phyloP scores from a whole-genome alignment of 1,140 invertebrate genomes.

The Conopomorpha cramerella region DNA sequence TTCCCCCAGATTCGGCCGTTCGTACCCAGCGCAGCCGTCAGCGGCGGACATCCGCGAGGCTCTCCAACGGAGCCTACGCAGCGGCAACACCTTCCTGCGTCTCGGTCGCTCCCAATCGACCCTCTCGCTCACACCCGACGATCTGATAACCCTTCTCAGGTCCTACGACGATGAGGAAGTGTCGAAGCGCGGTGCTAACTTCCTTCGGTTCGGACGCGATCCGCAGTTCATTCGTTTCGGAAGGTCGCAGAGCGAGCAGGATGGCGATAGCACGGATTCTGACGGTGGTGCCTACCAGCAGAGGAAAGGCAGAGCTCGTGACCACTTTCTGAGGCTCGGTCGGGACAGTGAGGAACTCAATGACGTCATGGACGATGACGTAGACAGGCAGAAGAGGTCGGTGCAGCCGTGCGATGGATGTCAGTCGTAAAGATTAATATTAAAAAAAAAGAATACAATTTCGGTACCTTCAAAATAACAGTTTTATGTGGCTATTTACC shows the following conservation, averaged over 20 bases:
- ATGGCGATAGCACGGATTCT: conserved; percentile 21
- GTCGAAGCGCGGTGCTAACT: conserved; percentile 26
- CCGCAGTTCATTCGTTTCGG: conserved; percentile 43
- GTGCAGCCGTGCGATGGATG: conserved; percentile 30
- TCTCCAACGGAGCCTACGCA: conserved; percentile 22
- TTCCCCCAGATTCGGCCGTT: conserved; percentile 34
- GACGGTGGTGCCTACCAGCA: conserved; percentile 31
- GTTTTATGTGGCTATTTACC: no score
- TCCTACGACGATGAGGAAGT: conserved; percentile 34
- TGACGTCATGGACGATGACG: conserved; percentile 18
- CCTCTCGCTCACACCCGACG: conserved; percentile 30
- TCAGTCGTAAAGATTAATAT: conserved; percentile 34
- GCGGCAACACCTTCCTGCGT: conserved; percentile 41
- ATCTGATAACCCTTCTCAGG: conserved; percentile 30
- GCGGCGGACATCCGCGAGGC: conserved; percentile 37
- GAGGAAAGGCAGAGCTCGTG: conserved; percentile 36
- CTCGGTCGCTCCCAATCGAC: conserved; percentile 39
- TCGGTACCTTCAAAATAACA: no score
- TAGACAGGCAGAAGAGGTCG: conserved; percentile 32
- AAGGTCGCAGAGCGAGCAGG: conserved; percentile 27
- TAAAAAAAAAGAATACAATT: no score
- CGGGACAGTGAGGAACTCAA: conserved; percentile 36
- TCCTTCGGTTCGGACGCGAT: conserved; percentile 34
- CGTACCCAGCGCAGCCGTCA: conserved; percentile 34
- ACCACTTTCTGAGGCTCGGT: conserved; percentile 44